Base-by-base conservation (phyloP, 2,113 vertebrate genomes). In the Podarcis raffonei region DNA sequence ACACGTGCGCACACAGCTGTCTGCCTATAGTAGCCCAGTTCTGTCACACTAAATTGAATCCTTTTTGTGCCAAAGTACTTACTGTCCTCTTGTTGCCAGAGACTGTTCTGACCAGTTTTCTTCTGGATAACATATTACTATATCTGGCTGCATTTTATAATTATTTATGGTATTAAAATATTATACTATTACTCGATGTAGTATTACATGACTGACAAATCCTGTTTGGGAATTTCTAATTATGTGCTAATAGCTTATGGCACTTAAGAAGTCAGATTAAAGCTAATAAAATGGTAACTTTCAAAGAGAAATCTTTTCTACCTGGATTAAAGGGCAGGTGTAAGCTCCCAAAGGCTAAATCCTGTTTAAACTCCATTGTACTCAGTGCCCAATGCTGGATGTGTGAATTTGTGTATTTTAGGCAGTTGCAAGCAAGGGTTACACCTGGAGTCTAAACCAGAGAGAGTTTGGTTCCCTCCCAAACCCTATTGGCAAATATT, bases 141-240 rank as follows among this genome's bases (percentile, higher is more conserved):
- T 62, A 86, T 77, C 75, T 86, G 75, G 23, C 37, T 78, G 9
- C 57, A 66, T 86, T 68, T 66, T 77, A 85, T 68, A 78, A 83
- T 75, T 88, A 83, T 83, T 75, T 32, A 75, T 88, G 53, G 69
- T 37, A 76, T 87, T 87, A 87, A 81, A 88, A 75, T 82, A 82
- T 87, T 81, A 87, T 78, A 83, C 23, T 77, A 48, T 35, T 83
- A 76, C 72, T 87, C 32, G 62, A 79, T 86, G 27, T 79, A 69
- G 9, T 86, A 48, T 83, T 88, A 83, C 3, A 37, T 30, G n/a
- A 77, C 81, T 83, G 87, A 83, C 72, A 88, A 88, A 78, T 78
- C 72, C 59, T 77, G 74, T 75, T 86, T 53, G 74, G 77, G 86
- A 88, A 83, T 88, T 88, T 83, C 81, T 83, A 77, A 88, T 77